These are phyloP conservation scores for Pseudorhiza aurosa DNA, from an alignment of 30 jellyfish, hydroid and myxozoan species.

Conservation along the genomic window DNA sequence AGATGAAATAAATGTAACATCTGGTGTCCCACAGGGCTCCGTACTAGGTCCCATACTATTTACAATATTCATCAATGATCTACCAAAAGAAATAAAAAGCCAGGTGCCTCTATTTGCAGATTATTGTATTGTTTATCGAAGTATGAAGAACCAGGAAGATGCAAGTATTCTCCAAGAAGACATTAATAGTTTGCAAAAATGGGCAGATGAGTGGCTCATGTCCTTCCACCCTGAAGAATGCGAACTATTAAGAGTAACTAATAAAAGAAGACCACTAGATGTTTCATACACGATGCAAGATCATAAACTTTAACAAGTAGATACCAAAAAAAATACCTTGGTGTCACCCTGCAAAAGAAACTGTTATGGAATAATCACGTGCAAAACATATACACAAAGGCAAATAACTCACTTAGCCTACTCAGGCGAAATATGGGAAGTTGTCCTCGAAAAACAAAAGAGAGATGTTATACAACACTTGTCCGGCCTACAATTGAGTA, in stretches of 20 bases:
- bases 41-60: conserved; percentile 27
- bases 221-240: conserved; percentile 1
- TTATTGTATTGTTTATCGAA: conserved; percentile 16
- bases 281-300: conserved; percentile 1
- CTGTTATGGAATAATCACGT: conserved; percentile 1
- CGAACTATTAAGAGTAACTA: background rate
- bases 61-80: conserved; percentile 20
- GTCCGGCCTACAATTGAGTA: background rate
- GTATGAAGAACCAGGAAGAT: background rate
- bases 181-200: background rate
- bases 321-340: background rate
- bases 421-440: conserved; percentile 1
- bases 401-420: conserved; percentile 1
- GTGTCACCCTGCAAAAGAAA: background rate
- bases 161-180: background rate
- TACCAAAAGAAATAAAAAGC: background rate
- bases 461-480: background rate
- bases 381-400: background rate
- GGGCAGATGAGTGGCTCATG: conserved; percentile 20
- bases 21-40: conserved; percentile 55
- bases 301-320: background rate
- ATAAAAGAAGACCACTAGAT: background rate
- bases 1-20: conserved; percentile 1
- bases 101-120: conserved; percentile 25
- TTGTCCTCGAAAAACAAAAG: conserved; percentile 3